phyloP scores from a whole-genome alignment of 2,113 vertebrate genomes.

The Okapia johnstoni region DNA sequence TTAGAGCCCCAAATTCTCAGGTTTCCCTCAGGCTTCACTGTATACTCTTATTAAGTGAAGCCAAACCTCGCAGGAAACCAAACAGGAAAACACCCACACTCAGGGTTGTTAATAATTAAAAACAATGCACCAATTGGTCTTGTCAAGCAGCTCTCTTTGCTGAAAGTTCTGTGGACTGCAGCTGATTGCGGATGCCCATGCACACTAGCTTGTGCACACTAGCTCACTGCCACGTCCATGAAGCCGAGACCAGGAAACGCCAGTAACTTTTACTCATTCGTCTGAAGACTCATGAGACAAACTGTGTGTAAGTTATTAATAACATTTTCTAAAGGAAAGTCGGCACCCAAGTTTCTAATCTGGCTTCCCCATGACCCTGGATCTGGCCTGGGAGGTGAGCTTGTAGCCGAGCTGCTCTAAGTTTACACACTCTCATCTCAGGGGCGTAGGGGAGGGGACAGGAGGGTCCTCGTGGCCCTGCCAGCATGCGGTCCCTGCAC shows the following conservation, averaged over 20 bases:
- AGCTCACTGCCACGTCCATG: neutral
- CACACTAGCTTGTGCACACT: too few relatives aligned
- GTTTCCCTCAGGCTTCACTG: neutral
- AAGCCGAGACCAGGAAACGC: neutral
- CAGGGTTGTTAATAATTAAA: too few relatives aligned
- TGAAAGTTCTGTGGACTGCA: too few relatives aligned
- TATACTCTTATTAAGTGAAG: neutral
- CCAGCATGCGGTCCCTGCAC: too few relatives aligned
- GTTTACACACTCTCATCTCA: fast-evolving
- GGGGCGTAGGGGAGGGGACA: too few relatives aligned
- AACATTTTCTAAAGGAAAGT: neutral
- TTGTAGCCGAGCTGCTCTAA: fast-evolving
- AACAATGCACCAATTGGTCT: fast-evolving
- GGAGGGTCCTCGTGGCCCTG: neutral
- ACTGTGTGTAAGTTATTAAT: fast-evolving
- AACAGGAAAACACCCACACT: fast-evolving
- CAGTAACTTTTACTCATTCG: neutral
- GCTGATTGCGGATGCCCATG: fast-evolving
- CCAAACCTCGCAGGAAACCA: neutral
- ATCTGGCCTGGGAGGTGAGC: neutral
- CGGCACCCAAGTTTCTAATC: neutral
- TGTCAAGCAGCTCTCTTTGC: neutral
- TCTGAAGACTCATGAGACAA: neutral
- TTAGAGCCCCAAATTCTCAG: neutral
- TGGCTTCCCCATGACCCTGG: neutral